Evolutionary conservation across 1,140 invertebrate species (phyloP).

Genomic region (Drosophila lowei): DNA sequence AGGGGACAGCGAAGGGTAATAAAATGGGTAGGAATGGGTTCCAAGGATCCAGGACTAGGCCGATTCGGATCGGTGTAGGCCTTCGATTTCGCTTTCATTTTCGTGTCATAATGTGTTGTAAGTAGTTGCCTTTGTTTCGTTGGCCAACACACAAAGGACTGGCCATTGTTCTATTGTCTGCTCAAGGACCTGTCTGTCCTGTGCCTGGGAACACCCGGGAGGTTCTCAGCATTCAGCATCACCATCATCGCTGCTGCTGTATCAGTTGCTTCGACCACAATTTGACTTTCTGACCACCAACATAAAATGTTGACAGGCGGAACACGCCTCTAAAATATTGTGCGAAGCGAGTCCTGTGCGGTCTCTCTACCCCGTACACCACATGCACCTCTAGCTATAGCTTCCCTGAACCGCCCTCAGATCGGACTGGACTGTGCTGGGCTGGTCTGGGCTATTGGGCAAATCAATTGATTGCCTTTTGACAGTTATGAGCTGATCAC

Average conservation of each 20-base stretch:
- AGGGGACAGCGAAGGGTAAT: constrained; percentile 49
- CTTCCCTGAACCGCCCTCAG: too few relatives aligned
- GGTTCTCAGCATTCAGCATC: constrained; percentile 51
- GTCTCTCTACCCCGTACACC: constrained; percentile 28
- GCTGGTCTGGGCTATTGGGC: constrained; percentile 24
- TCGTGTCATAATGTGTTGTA: constrained; percentile 80
- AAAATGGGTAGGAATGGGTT: constrained; percentile 51
- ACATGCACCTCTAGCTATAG: too few relatives aligned
- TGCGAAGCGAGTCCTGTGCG: constrained; percentile 68
- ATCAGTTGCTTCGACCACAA: constrained; percentile 69
- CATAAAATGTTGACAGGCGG: constrained; percentile 82
- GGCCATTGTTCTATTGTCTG: constrained; percentile 59
- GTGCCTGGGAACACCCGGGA: constrained; percentile 62
- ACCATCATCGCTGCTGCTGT: constrained; percentile 34
- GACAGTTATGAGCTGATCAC: constrained; percentile 77
- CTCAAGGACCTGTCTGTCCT: constrained; percentile 69
- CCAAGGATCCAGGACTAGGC: constrained; percentile 23
- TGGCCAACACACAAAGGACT: constrained; percentile 49
- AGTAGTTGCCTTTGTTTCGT: constrained; percentile 73
- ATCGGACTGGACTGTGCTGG: not conserved
- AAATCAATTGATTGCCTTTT: constrained; percentile 69
- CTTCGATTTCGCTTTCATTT: constrained; percentile 38
- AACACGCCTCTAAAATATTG: constrained; percentile 81
- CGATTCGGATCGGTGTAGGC: too few relatives aligned
- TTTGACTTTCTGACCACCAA: constrained; percentile 75